These are phyloP conservation scores for Petrophora chlorosata DNA, from an alignment of 2,888 invertebrate species.

Conservation along the genomic window DNA sequence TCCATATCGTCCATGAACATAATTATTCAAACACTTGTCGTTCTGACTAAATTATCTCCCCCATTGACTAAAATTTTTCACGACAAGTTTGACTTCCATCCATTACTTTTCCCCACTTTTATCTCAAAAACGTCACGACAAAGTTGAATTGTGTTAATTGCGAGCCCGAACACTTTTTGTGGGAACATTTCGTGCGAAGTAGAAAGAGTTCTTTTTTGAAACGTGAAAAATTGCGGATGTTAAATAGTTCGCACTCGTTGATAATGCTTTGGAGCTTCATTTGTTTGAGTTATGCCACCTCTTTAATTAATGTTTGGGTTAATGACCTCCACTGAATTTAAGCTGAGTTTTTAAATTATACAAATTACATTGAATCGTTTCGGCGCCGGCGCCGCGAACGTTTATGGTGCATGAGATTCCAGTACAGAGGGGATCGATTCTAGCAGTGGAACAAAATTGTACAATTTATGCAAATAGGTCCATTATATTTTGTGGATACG, in stretches of 20 bases:
- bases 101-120: constrained; percentile 74
- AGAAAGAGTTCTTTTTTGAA: constrained; percentile 46
- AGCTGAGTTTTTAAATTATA: no score
- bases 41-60: constrained; percentile 75
- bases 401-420: no score
- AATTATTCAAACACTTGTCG: constrained; percentile 72
- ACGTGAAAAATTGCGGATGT: constrained; percentile 42
- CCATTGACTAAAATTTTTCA: constrained; percentile 80
- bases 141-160: constrained; percentile 77
- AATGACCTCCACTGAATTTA: constrained; percentile 23
- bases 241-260: constrained; percentile 41
- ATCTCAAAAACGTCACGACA: constrained; percentile 66
- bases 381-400: no score
- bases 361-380: no score
- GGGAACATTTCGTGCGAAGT: constrained; percentile 53
- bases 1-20: constrained; percentile 67
- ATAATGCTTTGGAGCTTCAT: constrained; percentile 32
- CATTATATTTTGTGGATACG: no score
- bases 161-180: constrained; percentile 62
- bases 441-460: no score
- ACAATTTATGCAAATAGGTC: no score
- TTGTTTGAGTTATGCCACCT: constrained; percentile 31
- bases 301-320: constrained; percentile 28
- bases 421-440: no score
- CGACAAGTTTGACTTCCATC: constrained; percentile 80